Base-by-base conservation (phyloP, 2,888 invertebrate species). In the Ashinkailepas kermadecensis region DNA sequence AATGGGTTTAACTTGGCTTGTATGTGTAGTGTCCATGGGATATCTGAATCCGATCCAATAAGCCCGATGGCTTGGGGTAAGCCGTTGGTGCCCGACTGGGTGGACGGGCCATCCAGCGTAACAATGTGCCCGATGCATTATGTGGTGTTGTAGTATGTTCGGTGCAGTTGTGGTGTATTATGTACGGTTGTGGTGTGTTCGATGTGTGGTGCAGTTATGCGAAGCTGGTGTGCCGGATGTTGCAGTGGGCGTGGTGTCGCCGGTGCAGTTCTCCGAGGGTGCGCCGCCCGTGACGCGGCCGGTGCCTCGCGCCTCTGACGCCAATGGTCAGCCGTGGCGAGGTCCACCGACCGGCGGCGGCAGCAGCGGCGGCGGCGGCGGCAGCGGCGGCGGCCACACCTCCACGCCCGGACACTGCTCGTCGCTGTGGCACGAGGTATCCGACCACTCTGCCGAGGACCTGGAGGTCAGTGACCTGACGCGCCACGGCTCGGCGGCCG, bases 381-480 rank as follows among this genome's bases (percentile, higher is more conserved):
- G 62, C 65, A 23, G n/a, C 70, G 39, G 39, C 70, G 39, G 39
- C 70, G 39, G 25, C 15, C 39, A n/a, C n/a, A n/a, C 18, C 39
- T n/a, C 13, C 39, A 13, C 13, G 39, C 70, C 54, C 74, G 54
- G 74, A 6, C 74, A 56, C 74, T 2, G 54, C 54, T 62, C 62
- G 7, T 62, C 62, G 18, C 62, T 62, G 15, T 62, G 62, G 62
- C 62, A 62, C 62, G 62, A 62, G 62, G 62, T 62, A n/a, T 9
- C 74, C 21, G 74, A 56, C 56, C 74, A 74, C 74, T 74, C 74
- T 2, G 74, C 74, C 54, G 74, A 74, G 56, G 74, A 74, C 74
- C 74, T 54, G 54, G 74, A 74, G 74, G 74, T 74, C 10, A 74
- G 74, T 56, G 74, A 74, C 74, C 74, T 74, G 74, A 74, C 74